Evolutionary conservation across 2,797 vertebrate species (phyloP).

Genomic region (Neosilurus hyrtlii): DNA sequence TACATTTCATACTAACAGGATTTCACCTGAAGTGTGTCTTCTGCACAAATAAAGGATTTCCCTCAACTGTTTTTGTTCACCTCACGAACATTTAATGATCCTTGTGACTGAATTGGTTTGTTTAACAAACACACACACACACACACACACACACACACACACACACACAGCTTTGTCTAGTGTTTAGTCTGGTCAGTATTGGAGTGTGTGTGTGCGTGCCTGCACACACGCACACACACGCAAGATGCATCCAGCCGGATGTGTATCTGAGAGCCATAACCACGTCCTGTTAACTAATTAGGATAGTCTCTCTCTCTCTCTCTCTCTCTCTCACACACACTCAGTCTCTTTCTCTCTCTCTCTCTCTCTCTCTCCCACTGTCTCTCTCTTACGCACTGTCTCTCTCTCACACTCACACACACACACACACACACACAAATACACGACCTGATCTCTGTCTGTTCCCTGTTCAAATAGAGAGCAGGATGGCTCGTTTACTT

Average conservation of each 20-base stretch:
- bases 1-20: background rate
- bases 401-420: background rate
- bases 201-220: background rate
- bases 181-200: background rate
- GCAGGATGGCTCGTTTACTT: constrained; percentile 39
- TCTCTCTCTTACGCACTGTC: background rate
- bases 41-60: background rate
- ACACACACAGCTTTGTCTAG: background rate
- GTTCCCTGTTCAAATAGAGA: constrained; percentile 39
- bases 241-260: constrained; percentile 20
- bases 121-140: background rate
- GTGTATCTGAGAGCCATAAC: constrained; percentile 28
- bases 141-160: background rate
- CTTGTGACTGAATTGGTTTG: constrained; percentile 8
- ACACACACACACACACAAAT: background rate
- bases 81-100: background rate
- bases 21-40: background rate
- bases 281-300: constrained; percentile 42
- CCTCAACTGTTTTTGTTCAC: background rate
- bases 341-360: background rate
- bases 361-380: background rate
- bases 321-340: background rate
- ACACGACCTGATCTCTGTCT: constrained; percentile 15
- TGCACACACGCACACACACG: no score
- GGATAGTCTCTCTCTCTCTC: background rate